These are phyloP conservation scores for Caradrina clavipalpis DNA, from an alignment of 2,888 invertebrate species.

Conservation along the genomic window DNA sequence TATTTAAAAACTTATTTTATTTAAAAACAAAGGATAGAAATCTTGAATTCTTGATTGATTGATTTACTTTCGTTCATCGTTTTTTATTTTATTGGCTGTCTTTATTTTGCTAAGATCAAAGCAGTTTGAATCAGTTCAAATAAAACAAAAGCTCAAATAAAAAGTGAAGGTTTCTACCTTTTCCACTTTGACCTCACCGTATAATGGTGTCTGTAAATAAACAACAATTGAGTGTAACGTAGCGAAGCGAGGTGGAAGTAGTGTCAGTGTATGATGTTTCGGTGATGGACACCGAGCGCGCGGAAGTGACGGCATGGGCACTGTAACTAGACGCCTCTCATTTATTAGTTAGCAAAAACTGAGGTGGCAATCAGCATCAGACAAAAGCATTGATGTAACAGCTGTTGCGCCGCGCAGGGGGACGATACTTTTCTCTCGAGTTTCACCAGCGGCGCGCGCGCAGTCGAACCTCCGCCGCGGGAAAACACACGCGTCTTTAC, in stretches of 20 bases:
- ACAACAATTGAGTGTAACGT: constrained; percentile 51
- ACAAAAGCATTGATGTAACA: constrained; percentile 86
- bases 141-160: constrained; percentile 11
- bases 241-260: constrained; percentile 41
- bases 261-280: constrained; percentile 57
- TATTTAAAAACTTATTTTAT: too few relatives aligned
- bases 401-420: constrained; percentile 73
- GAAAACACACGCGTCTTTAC: constrained; percentile 77
- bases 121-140: neutral
- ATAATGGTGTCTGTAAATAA: constrained; percentile 46
- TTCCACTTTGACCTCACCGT: constrained; percentile 18
- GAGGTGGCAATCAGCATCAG: constrained; percentile 71
- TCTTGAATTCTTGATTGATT: too few relatives aligned
- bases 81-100: neutral
- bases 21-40: neutral
- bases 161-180: constrained; percentile 17
- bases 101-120: constrained; percentile 4
- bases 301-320: constrained; percentile 74
- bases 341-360: constrained; percentile 73
- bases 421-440: constrained; percentile 87
- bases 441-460: constrained; percentile 83
- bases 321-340: constrained; percentile 67
- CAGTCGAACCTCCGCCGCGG: constrained; percentile 79
- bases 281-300: constrained; percentile 64
- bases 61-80: constrained; percentile 5